A percentile compares a stretch with the other conserved stretches of the same genome.
phyloP scores from a whole-genome alignment of 1,140 invertebrate species.

The Leptinotarsa texana region DNA sequence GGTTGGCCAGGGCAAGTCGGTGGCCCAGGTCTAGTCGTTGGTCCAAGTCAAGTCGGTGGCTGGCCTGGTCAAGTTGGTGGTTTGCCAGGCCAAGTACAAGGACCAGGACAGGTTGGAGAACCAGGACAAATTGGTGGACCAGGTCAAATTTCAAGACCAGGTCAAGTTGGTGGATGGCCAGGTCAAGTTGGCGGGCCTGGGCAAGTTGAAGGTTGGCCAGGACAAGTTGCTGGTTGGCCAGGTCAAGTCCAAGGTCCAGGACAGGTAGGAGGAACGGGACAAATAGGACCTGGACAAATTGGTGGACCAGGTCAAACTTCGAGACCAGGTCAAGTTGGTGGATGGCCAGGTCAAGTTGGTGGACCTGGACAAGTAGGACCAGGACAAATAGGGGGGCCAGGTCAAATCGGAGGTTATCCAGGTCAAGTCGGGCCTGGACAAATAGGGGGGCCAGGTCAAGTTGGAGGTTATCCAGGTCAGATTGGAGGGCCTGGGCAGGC shows the following conservation, averaged over 20 bases:
- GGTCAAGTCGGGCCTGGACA: neutral
- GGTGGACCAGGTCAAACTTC: neutral
- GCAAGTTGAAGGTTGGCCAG: constrained; percentile 20
- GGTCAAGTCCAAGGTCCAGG: constrained; percentile 18
- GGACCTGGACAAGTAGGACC: constrained; percentile 18
- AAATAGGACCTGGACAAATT: constrained; percentile 28
- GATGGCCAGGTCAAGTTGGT: constrained; percentile 17
- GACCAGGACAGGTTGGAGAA: constrained; percentile 32
- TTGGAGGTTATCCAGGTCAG: constrained; percentile 16
- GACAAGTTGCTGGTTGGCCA: constrained; percentile 24
- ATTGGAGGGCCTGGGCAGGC: constrained; percentile 18
- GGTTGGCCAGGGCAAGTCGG: constrained; percentile 3
- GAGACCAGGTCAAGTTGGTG: constrained; percentile 20
- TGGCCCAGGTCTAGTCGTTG: too few species aligned
- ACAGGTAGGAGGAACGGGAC: constrained; percentile 23
- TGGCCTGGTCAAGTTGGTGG: constrained; percentile 17
- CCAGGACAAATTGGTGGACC: constrained; percentile 26
- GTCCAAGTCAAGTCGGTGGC: constrained; percentile 28
- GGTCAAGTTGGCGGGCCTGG: constrained; percentile 11
- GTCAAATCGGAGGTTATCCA: constrained; percentile 27
- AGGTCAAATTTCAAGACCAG: constrained; percentile 9
- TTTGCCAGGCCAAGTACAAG: constrained; percentile 11
- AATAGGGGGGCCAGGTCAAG: constrained; percentile 24
- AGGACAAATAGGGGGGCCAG: constrained; percentile 24
- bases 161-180: constrained; percentile 24